Conservation (phyloP, 2,113 vertebrate species). For the Upupa epops region DNA sequence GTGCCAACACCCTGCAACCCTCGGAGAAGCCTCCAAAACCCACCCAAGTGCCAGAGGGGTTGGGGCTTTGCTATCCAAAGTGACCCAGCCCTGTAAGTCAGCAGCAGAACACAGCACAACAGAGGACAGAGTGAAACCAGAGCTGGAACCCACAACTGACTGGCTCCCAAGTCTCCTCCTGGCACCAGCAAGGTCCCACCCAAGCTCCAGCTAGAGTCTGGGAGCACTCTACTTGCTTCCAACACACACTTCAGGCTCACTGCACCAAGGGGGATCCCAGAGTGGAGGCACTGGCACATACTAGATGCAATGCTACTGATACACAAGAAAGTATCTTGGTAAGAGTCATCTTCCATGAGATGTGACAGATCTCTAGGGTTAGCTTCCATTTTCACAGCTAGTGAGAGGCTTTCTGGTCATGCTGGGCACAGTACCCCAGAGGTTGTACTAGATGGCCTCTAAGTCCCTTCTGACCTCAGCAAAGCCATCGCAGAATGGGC, state of each 20-base stretch:
- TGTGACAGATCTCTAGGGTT: rapidly evolving
- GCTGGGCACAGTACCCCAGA: not conserved
- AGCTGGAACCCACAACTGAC: not conserved
- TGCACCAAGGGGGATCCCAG: not conserved
- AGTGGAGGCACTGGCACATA: not conserved
- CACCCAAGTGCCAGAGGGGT: not conserved
- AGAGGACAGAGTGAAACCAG: not conserved
- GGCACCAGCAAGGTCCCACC: not conserved
- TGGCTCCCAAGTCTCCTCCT: not conserved
- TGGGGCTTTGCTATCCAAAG: not conserved
- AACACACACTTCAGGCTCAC: not conserved
- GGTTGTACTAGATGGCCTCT: too few relatives aligned
- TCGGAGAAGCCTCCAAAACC: not conserved
- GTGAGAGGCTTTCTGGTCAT: not conserved
- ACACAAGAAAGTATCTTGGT: rapidly evolving
- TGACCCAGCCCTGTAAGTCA: conserved; percentile 22
- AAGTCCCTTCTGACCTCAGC: too few relatives aligned
- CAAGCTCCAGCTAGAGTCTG: not conserved
- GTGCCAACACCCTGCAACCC: not conserved
- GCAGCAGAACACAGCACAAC: not conserved
- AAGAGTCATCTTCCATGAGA: not conserved
- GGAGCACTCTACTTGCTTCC: not conserved
- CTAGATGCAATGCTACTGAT: not conserved
- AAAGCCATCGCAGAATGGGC: too few relatives aligned
- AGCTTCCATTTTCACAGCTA: not conserved